Conservation (phyloP, 1,140 invertebrate species). For the Zaprionus camerounensis region DNA sequence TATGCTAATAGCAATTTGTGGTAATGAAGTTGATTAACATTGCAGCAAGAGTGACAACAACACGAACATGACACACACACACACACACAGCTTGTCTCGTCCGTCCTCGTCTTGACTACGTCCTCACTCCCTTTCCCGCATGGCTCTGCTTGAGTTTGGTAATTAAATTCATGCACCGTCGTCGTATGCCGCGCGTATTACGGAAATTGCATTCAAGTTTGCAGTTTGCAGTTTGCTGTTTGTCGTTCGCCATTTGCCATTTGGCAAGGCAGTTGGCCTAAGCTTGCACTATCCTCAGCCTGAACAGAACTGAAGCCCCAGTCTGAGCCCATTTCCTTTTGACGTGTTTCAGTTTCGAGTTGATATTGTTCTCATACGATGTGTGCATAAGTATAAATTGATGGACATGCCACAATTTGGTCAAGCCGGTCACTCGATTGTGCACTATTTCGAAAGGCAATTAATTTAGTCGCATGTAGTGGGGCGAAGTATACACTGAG, state of each 20-base stretch:
- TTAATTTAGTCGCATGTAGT: constrained; percentile 40
- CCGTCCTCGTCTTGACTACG: constrained; percentile 22
- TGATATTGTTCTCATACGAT: constrained; percentile 9
- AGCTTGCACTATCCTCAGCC: too few relatives aligned
- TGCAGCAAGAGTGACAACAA: constrained; percentile 78
- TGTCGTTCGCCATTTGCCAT: constrained; percentile 34
- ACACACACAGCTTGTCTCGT: constrained; percentile 6
- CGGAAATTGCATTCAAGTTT: constrained; percentile 75
- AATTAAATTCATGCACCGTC: constrained; percentile 75
- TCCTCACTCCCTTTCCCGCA: not conserved
- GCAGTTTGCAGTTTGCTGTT: constrained; percentile 20
- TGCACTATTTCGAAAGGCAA: constrained; percentile 44
- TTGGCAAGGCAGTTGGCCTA: constrained; percentile 6
- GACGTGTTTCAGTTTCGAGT: constrained; percentile 32
- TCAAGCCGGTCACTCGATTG: constrained; percentile 31
- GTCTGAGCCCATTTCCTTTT: constrained; percentile 60
- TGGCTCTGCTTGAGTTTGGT: constrained; percentile 50
- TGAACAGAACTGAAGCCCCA: not conserved
- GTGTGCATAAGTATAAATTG: constrained; percentile 42
- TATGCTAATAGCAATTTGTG: constrained; percentile 82
- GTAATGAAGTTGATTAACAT: constrained; percentile 83
- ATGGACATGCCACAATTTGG: constrained; percentile 42
- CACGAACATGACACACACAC: constrained; percentile 56
- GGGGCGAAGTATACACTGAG: not conserved
- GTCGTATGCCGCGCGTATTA: constrained; percentile 50